Percentiles rank a stretch among this genome's conserved stretches.
Conservation (phyloP, 2,797 vertebrate species). For the Dryobates pubescens region DNA sequence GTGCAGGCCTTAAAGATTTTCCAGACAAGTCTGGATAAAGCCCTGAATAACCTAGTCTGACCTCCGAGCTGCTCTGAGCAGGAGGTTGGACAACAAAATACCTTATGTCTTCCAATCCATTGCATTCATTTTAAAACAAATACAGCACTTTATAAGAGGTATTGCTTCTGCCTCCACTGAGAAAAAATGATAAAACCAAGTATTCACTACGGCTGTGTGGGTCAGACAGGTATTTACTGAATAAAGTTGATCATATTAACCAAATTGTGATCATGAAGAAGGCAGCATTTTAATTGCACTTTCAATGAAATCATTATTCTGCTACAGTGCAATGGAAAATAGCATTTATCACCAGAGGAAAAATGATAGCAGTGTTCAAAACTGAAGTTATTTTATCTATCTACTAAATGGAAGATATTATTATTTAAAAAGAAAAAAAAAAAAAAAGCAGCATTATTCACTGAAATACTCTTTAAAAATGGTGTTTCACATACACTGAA, state of each 20-base stretch:
- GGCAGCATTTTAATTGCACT: not conserved
- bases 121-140: not conserved
- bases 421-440: not conserved
- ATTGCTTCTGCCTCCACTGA: not conserved
- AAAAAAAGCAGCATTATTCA: not conserved
- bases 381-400: not conserved
- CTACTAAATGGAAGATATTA: not conserved
- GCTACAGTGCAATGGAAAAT: not conserved
- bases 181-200: not conserved
- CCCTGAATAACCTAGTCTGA: not conserved
- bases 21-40: not conserved
- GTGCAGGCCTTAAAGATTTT: not conserved
- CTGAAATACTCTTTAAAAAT: not conserved
- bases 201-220: not conserved
- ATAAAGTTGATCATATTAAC: not conserved
- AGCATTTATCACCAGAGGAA: not conserved
- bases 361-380: slow-evolving; percentile 6
- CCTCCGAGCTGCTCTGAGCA: not conserved
- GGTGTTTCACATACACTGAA: not conserved
- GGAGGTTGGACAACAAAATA: not conserved
- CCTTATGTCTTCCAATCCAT: not conserved
- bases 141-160: not conserved
- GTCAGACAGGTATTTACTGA: not conserved
- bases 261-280: not conserved
- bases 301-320: slow-evolving; percentile 31